These are phyloP conservation scores for Erpornis zantholeuca DNA, from an alignment of 2,113 vertebrate species.

Conservation along the genomic window DNA sequence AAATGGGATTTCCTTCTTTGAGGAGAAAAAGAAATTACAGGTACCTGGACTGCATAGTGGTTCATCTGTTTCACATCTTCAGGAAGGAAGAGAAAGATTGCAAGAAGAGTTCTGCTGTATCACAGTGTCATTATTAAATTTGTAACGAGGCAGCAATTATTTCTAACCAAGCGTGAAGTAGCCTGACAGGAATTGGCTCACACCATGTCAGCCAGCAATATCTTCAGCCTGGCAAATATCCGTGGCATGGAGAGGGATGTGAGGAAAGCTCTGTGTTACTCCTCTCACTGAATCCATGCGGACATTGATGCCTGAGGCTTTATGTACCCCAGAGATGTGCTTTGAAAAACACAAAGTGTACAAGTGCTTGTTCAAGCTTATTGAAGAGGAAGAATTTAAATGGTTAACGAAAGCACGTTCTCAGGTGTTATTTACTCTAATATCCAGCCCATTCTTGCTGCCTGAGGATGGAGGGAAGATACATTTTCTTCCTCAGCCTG, in stretches of 20 bases:
- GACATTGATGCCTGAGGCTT: not conserved
- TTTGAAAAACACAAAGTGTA: not conserved
- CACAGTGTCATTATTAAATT: not conserved
- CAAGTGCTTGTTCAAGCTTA: not conserved
- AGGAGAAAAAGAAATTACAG: not conserved
- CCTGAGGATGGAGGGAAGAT: not conserved
- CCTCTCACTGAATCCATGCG: not conserved
- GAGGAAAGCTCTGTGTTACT: not conserved
- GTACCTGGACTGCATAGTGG: not conserved
- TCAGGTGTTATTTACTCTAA: not conserved
- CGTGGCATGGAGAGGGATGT: not conserved
- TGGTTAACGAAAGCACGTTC: not conserved
- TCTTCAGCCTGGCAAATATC: not conserved
- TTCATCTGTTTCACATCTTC: not conserved
- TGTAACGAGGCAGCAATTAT: not conserved
- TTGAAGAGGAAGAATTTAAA: not conserved
- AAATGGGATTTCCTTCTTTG: not conserved
- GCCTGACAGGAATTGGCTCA: not conserved
- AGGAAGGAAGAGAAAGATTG: not conserved
- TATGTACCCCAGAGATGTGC: not conserved
- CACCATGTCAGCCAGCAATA: not conserved
- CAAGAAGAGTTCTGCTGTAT: not conserved
- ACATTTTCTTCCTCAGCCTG: not conserved
- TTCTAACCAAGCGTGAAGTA: not conserved
- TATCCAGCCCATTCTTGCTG: not conserved